Conservation (phyloP, 2,113 vertebrate species). For the Limanda limanda region DNA sequence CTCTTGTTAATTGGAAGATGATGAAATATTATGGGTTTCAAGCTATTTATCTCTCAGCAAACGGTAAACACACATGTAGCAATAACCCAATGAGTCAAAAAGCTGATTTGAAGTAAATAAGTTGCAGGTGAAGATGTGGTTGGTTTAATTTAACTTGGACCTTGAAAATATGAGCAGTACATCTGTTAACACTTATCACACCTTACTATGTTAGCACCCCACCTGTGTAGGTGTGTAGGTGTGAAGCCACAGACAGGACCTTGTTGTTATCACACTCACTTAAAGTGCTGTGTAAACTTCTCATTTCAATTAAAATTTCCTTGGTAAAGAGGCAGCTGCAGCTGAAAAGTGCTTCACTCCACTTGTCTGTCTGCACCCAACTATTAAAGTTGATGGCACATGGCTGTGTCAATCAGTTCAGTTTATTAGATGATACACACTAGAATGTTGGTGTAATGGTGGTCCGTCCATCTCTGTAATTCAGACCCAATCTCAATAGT, state of each 20-base stretch:
- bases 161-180: background rate
- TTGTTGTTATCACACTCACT: background rate
- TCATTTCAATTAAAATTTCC: background rate
- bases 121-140: too few relatives aligned
- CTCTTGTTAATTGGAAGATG: too few relatives aligned
- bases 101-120: background rate
- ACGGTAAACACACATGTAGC: background rate
- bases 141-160: background rate
- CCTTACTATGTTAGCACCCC: background rate
- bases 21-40: too few relatives aligned
- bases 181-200: background rate
- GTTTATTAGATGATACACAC: background rate
- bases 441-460: background rate
- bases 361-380: background rate
- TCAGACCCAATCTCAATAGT: background rate
- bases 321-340: background rate
- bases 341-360: background rate
- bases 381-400: background rate
- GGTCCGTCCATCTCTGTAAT: background rate
- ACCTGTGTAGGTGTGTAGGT: constrained; percentile 13
- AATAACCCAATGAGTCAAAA: background rate
- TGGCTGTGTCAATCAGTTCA: background rate
- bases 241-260: constrained; percentile 12
- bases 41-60: background rate
- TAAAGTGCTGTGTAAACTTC: background rate